Conservation (phyloP, 2,797 vertebrate species). For the Amphiprion clarkii region DNA sequence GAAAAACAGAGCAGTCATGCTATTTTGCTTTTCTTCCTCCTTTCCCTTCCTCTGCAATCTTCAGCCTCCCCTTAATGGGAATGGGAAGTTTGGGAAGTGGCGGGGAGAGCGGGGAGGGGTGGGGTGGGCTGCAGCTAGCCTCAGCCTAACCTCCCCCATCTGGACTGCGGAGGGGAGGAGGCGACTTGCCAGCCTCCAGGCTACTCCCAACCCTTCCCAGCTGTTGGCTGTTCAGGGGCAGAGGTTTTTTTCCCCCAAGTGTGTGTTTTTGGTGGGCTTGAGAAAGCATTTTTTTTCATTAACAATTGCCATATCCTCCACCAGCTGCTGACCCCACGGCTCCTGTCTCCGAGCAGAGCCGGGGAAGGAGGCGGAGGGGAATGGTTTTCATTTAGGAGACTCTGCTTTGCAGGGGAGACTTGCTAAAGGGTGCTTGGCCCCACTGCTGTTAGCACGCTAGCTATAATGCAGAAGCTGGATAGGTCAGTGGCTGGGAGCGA, state of each 20-base stretch:
- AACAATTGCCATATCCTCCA: constrained; percentile 99
- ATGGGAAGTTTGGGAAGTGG: constrained; percentile 94
- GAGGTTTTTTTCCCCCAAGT: constrained; percentile 76
- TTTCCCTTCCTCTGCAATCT: constrained; percentile 92
- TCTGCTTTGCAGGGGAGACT: constrained; percentile 87
- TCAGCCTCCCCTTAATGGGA: constrained; percentile 94
- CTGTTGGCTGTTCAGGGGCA: constrained; percentile 93
- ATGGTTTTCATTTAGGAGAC: constrained; percentile 96
- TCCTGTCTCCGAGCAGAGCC: constrained; percentile 87
- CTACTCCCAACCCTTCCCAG: constrained; percentile 99
- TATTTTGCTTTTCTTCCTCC: constrained; percentile 96
- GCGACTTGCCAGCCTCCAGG: constrained; percentile 98
- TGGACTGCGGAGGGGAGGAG: constrained; percentile 87
- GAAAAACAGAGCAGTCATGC: constrained; percentile 98
- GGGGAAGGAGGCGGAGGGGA: constrained; percentile 74
- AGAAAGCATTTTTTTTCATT: constrained; percentile 98
- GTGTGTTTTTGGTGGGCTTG: constrained; percentile 93
- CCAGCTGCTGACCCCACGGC: constrained; percentile 97
- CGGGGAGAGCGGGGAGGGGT: constrained; percentile 23
- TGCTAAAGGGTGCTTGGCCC: constrained; percentile 83
- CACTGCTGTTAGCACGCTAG: constrained; percentile 88
- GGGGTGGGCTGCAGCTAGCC: constrained; percentile 91
- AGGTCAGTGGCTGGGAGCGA: constrained; percentile 76
- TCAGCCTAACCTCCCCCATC: constrained; percentile 98
- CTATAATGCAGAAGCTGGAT: constrained; percentile 67